Evolutionary conservation across 2,113 vertebrate genomes (phyloP).

Genomic region (Oncorhynchus nerka): DNA sequence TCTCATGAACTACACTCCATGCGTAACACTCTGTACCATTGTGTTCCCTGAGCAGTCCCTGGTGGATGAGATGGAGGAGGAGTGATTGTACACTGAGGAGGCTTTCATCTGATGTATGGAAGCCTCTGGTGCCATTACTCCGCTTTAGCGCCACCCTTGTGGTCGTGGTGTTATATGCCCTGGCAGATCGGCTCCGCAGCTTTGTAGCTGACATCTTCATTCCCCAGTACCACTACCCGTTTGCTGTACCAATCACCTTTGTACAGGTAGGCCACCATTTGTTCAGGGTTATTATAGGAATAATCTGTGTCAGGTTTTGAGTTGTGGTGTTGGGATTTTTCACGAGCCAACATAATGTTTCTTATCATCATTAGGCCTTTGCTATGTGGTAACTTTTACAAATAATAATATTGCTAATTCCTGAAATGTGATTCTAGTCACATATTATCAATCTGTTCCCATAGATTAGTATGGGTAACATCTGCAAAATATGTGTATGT

Average conservation of each 20-base stretch:
- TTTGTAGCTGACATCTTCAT: slow-evolving; percentile 73
- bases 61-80: slow-evolving; percentile 34
- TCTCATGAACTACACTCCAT: background rate
- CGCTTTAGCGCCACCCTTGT: slow-evolving; percentile 26
- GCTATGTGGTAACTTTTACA: background rate
- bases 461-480: no score
- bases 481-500: no score
- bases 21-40: no score
- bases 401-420: no score
- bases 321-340: background rate
- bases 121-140: slow-evolving; percentile 47
- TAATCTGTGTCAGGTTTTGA: background rate
- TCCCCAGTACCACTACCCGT: slow-evolving; percentile 75
- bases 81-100: slow-evolving; percentile 14
- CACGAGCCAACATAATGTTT: background rate
- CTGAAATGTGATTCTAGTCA: no score
- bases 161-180: slow-evolving; percentile 52
- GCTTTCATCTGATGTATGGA: slow-evolving; percentile 29
- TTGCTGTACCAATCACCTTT: slow-evolving; percentile 66
- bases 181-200: slow-evolving; percentile 62
- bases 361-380: background rate
- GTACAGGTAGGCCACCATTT: slow-evolving; percentile 58
- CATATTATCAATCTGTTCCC: no score
- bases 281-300: background rate
- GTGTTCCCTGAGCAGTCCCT: slow-evolving; percentile 28